Evolutionary conservation across 2,797 vertebrate genomes (phyloP), one percentile per base, ranked within the genome.

Genomic region (Catharus ustulatus): DNA sequence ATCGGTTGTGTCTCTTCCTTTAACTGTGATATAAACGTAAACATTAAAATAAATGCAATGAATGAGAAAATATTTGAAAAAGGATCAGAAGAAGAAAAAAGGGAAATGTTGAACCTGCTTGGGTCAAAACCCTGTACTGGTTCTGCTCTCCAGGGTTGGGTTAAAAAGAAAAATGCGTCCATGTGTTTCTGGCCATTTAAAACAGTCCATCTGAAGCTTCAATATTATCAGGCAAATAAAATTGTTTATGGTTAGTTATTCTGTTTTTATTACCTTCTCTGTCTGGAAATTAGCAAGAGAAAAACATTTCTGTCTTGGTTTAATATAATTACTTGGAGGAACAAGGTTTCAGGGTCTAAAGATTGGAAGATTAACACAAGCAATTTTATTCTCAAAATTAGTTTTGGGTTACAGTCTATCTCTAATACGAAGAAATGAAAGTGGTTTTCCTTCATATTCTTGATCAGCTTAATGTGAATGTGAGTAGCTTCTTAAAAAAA

Each of bases 311-410:
- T 84, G 34, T 83, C 55, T 91, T 87, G 18, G 45, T 87, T 94
- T 95, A 96, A 92, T 95, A 43, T 64, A 87, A 95, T 96, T 92
- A 87, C 43, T 90, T 91, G 58, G 62, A 83, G 48, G 46, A 95
- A 55, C 21, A 78, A 32, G 1, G 42, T 93, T 94, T 90, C 2
- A 9, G 15, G 42, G 54, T 96, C 74, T 90, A 68, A 87, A 94
- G 82, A 82, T 2, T 58, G 17, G 79, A 94, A 94, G 82, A 97
- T 85, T 89, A 94, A 90, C 54, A 78, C 34, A 83, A 92, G 38
- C 58, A 89, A 93, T 96, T 96, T 96, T 84, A 55, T 6, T 69
- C 46, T 75, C 12, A 58, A 94, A 96, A 95, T 96, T 89, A 96
- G 68, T 71, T 94, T 93, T 88, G 43, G 13, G 30, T 92, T 73